Conservation (phyloP, 2,888 invertebrate species). For the Reticulitermes lucifugus region DNA sequence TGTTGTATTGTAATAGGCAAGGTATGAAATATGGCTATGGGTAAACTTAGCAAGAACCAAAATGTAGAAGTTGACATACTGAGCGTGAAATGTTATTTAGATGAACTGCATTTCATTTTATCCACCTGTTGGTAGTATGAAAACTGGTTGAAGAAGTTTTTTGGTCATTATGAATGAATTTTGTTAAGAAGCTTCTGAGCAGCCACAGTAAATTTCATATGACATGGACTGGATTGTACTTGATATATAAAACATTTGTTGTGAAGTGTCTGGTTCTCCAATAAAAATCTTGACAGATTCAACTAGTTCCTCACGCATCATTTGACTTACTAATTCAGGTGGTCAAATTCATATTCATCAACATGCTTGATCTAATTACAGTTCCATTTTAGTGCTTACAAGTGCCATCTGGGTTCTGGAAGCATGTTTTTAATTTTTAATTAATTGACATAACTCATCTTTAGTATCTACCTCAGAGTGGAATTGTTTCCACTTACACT, state of each 20-base stretch:
- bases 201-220: not conserved
- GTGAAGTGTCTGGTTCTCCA: not conserved
- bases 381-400: slow-evolving; percentile 22
- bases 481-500: slow-evolving; percentile 30
- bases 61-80: not conserved
- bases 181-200: not conserved
- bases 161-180: not conserved
- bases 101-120: not conserved
- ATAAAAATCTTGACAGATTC: not conserved
- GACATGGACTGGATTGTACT: not conserved
- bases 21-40: slow-evolving; percentile 22
- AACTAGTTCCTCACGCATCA: not conserved
- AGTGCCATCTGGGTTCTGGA: slow-evolving; percentile 31
- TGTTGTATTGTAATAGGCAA: not conserved
- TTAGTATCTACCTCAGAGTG: slow-evolving; percentile 42
- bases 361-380: slow-evolving; percentile 3
- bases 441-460: slow-evolving; percentile 29
- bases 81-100: not conserved
- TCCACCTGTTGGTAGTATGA: not conserved
- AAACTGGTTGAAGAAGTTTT: not conserved
- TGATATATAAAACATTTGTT: not conserved
- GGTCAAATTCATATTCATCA: slow-evolving; percentile 1
- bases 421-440: slow-evolving; percentile 13
- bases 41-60: not conserved
- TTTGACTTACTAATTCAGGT: not conserved